These are phyloP conservation scores for Lutjanus campechanus DNA, from an alignment of 2,797 vertebrate species.

Conservation along the genomic window DNA sequence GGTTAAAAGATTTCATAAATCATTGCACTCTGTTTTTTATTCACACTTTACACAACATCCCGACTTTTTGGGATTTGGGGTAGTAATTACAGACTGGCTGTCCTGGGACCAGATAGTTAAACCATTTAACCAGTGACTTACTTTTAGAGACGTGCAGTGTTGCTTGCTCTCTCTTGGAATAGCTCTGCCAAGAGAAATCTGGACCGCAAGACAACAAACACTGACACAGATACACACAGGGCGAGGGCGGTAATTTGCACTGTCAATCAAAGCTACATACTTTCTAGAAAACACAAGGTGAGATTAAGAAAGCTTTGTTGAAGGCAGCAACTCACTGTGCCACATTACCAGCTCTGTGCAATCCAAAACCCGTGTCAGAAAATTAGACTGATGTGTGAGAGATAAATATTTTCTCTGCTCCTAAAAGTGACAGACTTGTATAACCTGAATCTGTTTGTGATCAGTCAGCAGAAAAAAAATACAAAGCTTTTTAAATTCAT, in stretches of 20 bases:
- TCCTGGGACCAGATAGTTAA: too few species aligned
- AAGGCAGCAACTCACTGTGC: neutral
- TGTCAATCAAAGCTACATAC: constrained; percentile 31
- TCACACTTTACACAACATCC: too few species aligned
- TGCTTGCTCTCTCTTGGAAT: constrained; percentile 1
- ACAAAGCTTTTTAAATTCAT: neutral
- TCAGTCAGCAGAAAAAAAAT: neutral
- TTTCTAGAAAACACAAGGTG: constrained; percentile 5
- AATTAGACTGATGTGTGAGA: neutral
- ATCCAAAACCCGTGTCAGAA: neutral
- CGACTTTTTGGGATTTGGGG: too few species aligned
- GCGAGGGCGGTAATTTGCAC: neutral
- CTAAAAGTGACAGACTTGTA: neutral
- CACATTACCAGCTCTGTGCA: neutral
- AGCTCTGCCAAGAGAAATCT: constrained; percentile 6
- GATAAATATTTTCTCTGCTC: neutral
- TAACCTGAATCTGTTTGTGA: neutral
- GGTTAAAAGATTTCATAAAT: too few species aligned
- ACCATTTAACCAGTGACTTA: neutral
- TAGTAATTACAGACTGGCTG: too few species aligned
- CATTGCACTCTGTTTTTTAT: too few species aligned
- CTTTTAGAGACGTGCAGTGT: neutral
- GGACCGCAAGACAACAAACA: constrained; percentile 7
- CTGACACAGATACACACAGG: constrained; percentile 13
- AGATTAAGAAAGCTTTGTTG: neutral